Conservation (phyloP, 2,888 invertebrate species). For the Scaeva pyrastri region DNA sequence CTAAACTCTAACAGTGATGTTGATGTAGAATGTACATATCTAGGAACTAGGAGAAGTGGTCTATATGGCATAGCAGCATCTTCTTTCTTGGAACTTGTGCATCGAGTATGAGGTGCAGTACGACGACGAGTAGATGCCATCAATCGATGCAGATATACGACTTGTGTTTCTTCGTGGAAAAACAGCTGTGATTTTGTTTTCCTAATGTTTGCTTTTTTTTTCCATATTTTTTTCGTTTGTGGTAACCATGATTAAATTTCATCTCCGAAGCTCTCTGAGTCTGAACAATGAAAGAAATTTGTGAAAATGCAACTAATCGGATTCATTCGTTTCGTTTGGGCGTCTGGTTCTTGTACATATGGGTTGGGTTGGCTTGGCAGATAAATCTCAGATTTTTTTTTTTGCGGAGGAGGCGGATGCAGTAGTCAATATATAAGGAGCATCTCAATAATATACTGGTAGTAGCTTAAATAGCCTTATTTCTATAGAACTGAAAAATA, state of each 20-base stretch:
- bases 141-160: conserved; percentile 45
- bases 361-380: neutral
- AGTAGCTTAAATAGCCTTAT: conserved; percentile 20
- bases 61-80: conserved; percentile 35
- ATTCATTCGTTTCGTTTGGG: conserved; percentile 29
- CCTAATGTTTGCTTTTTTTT: neutral
- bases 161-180: conserved; percentile 37
- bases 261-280: conserved; percentile 21
- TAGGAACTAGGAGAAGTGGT: conserved; percentile 35
- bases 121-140: too few species aligned
- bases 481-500: neutral
- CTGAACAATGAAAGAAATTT: conserved; percentile 44
- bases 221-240: neutral
- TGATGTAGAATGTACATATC: neutral
- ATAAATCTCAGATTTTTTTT: conserved; percentile 34
- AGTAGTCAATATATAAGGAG: neutral
- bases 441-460: conserved; percentile 26
- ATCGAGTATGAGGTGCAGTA: neutral
- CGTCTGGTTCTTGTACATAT: neutral
- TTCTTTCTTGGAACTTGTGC: conserved; percentile 27
- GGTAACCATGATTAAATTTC: conserved; percentile 50
- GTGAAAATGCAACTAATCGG: conserved; percentile 57
- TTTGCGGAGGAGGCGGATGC: neutral
- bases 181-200: conserved; percentile 41
- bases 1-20: conserved; percentile 16